phyloP scores from a whole-genome alignment of 2,888 invertebrate species.

The Poecilobothrus nobilitatus region DNA sequence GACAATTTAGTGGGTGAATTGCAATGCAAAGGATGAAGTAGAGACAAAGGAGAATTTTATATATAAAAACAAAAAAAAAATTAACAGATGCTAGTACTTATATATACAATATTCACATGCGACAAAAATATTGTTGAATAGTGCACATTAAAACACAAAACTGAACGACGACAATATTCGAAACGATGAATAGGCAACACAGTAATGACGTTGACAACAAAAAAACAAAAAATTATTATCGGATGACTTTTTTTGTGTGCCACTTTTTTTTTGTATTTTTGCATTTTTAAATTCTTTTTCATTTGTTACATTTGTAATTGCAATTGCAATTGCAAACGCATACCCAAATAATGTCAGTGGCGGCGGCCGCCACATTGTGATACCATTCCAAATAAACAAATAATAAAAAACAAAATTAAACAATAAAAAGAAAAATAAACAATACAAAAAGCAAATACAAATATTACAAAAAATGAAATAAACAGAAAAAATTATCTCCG shows the following conservation, averaged over 20 bases:
- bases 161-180: not conserved
- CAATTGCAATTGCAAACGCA: not conserved
- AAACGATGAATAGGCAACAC: not conserved
- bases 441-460: not conserved
- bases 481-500: not conserved
- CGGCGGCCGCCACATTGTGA: slow-evolving; percentile 1
- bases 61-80: too few species aligned
- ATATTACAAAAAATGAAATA: not conserved
- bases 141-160: not conserved
- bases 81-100: too few species aligned
- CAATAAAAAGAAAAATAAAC: not conserved
- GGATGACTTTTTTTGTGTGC: not conserved
- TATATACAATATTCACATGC: too few species aligned
- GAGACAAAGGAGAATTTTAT: too few species aligned
- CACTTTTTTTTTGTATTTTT: not conserved
- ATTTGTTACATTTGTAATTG: not conserved
- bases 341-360: not conserved
- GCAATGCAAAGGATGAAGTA: too few species aligned
- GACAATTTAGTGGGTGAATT: too few species aligned
- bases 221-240: not conserved
- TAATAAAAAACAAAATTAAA: not conserved
- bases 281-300: not conserved
- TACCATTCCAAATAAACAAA: slow-evolving; percentile 1
- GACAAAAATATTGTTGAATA: not conserved
- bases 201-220: not conserved